Conservation (phyloP, 2,113 vertebrate genomes). For the Eudyptes chrysolophus region DNA sequence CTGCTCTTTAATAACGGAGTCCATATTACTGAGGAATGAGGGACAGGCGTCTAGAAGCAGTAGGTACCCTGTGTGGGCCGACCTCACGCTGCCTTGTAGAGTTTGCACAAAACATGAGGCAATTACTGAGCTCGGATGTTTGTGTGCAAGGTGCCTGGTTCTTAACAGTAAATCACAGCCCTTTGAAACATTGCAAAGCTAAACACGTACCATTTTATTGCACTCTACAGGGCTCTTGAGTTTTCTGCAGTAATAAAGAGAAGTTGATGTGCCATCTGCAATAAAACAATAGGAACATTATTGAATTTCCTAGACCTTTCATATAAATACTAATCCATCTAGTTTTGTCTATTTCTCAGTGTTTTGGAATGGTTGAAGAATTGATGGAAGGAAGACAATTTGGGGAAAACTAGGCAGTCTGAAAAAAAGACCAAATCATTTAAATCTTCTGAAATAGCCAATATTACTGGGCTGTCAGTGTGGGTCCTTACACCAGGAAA, state of each 20-base stretch:
- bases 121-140: conserved; percentile 1
- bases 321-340: conserved; percentile 41
- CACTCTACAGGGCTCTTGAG: conserved; percentile 65
- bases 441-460: background rate
- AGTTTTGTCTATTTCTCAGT: conserved; percentile 5
- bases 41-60: background rate
- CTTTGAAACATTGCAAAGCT: conserved; percentile 53
- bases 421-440: background rate
- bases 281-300: conserved; percentile 65
- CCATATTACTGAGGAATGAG: background rate
- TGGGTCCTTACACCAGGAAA: background rate
- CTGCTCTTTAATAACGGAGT: background rate
- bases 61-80: background rate
- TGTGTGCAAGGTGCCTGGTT: background rate
- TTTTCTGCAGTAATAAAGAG: conserved; percentile 73
- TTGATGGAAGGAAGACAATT: background rate
- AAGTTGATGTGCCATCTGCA: conserved; percentile 65
- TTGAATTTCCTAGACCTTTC: conserved; percentile 60
- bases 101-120: conserved; percentile 7
- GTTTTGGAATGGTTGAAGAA: conserved; percentile 7
- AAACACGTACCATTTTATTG: conserved; percentile 59
- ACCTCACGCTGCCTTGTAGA: background rate
- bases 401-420: background rate
- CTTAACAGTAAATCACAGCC: conserved; percentile 41
- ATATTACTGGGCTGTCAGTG: rapidly evolving